A percentile compares a stretch with the other conserved stretches of the same genome.
phyloP scores from a whole-genome alignment of 1,140 invertebrate species.

The Eriocheir sinensis region DNA sequence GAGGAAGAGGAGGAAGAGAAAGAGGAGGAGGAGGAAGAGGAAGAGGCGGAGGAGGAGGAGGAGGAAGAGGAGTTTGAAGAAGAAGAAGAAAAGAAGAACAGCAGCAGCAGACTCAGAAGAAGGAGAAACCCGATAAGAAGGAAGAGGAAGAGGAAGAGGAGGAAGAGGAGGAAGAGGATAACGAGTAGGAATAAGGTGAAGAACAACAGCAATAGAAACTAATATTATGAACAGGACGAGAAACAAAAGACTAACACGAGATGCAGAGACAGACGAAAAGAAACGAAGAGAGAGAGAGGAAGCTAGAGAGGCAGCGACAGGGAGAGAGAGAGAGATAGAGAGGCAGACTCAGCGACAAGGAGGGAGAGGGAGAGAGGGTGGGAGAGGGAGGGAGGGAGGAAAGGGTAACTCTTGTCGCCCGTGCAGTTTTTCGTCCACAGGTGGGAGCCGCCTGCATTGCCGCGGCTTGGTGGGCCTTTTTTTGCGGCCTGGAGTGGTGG shows the following conservation, averaged over 20 bases:
- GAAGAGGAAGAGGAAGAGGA: too few relatives aligned
- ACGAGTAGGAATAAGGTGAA: too few relatives aligned
- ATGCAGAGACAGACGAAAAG: not conserved
- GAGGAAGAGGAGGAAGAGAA: not conserved
- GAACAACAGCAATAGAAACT: too few relatives aligned
- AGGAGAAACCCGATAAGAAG: too few relatives aligned
- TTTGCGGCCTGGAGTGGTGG: not conserved
- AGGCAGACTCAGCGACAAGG: not conserved
- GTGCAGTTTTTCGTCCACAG: not conserved
- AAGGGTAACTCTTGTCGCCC: not conserved
- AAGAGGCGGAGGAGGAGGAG: too few relatives aligned
- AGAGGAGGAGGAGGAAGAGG: too few relatives aligned
- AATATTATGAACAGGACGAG: too few relatives aligned
- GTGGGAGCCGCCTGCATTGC: not conserved
- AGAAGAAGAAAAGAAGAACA: too few relatives aligned
- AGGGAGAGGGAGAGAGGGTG: not conserved
- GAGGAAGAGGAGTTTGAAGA: not conserved
- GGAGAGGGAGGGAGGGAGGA: not conserved
- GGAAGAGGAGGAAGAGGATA: too few relatives aligned
- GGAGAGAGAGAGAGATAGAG: not conserved
- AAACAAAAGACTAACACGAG: too few relatives aligned
- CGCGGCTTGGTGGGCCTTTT: not conserved
- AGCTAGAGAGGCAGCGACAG: not conserved
- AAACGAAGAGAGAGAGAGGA: not conserved
- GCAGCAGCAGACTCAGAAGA: too few relatives aligned